Percentiles rank a stretch among this genome's conserved stretches.
Evolutionary conservation across 2,113 vertebrate species (phyloP).

Genomic region (Vombatus ursinus): DNA sequence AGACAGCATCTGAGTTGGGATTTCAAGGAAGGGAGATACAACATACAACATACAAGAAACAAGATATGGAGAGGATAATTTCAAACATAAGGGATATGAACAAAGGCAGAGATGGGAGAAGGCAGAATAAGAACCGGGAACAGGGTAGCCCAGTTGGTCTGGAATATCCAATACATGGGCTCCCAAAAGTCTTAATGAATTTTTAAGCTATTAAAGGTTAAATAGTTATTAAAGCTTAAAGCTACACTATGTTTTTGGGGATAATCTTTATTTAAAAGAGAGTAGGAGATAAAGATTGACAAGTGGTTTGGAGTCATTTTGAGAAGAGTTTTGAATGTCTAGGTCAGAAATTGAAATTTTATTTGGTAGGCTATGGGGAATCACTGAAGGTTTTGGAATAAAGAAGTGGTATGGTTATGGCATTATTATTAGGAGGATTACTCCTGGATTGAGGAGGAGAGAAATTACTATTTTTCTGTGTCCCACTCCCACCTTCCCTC

Average conservation of each 20-base stretch:
- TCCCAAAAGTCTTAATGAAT: background rate
- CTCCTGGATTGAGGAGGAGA: background rate
- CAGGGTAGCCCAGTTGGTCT: fast-evolving
- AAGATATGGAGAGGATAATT: background rate
- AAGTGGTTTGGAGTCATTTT: no score
- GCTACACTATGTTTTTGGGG: background rate
- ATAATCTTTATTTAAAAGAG: background rate
- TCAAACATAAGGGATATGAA: background rate
- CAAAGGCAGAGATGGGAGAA: background rate
- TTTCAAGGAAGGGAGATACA: background rate
- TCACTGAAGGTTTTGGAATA: background rate
- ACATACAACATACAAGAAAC: background rate
- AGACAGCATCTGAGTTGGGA: background rate
- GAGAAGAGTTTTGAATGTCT: background rate
- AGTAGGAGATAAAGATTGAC: no score
- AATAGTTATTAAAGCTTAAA: background rate
- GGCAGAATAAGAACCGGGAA: background rate
- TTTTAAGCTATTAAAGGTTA: background rate
- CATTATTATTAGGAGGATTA: background rate
- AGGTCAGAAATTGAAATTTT: background rate
- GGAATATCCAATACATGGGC: background rate
- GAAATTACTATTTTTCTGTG: background rate
- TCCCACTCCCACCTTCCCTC: background rate
- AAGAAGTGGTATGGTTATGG: no score
- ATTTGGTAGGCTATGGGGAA: background rate